Conservation (phyloP, 2,888 invertebrate species). For the Caenorhabditis virilis region DNA sequence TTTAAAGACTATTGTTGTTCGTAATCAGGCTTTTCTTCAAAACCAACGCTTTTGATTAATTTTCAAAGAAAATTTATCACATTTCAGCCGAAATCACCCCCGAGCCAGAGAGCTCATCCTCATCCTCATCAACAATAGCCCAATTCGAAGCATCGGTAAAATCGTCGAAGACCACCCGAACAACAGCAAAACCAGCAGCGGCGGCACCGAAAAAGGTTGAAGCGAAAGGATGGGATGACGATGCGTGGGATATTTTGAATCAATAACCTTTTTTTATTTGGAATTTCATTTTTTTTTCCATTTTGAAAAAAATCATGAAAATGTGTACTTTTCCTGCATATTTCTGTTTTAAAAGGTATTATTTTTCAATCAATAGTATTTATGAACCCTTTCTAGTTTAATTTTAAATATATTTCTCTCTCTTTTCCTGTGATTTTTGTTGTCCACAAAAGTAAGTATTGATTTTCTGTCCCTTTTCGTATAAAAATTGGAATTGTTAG, state of each 20-base stretch:
- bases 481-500: too few species aligned
- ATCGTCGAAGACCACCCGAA: slow-evolving; percentile 17
- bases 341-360: slow-evolving; percentile 11
- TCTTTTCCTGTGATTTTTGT: slow-evolving; percentile 6
- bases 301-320: too few species aligned
- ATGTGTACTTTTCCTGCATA: too few species aligned
- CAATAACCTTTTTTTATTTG: slow-evolving; percentile 25
- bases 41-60: too few species aligned
- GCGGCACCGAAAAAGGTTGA: slow-evolving; percentile 35
- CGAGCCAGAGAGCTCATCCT: too few species aligned
- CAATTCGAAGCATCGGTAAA: slow-evolving; percentile 49
- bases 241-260: slow-evolving; percentile 67
- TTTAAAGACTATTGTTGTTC: too few species aligned
- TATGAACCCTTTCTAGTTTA: slow-evolving; percentile 3
- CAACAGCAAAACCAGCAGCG: slow-evolving; percentile 7
- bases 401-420: too few species aligned
- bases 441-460: too few species aligned
- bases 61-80: too few species aligned
- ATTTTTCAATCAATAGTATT: slow-evolving; percentile 1
- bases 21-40: too few species aligned
- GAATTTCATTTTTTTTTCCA: slow-evolving; percentile 9
- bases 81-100: too few species aligned
- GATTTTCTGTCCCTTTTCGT: too few species aligned
- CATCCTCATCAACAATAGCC: slow-evolving; percentile 41
- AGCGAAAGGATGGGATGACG: slow-evolving; percentile 61